Conservation (phyloP, 1,140 invertebrate species). For the Panulirus ornatus region DNA sequence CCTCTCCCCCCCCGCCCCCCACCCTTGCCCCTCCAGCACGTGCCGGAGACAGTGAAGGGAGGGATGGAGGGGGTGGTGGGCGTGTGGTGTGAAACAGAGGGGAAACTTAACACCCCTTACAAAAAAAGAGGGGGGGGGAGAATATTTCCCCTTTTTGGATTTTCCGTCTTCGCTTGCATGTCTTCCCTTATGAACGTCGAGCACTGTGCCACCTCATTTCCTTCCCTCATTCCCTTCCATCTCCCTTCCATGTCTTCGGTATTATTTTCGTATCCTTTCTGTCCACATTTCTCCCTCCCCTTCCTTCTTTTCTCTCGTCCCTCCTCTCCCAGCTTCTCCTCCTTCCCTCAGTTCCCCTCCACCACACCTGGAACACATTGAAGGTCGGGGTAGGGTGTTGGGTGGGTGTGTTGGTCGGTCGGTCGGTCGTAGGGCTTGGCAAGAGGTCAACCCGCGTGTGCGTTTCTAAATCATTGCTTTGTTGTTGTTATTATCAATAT, state of each 20-base stretch:
- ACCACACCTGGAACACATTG: background rate
- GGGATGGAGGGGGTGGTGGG: background rate
- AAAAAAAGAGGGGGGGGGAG: conserved; percentile 15
- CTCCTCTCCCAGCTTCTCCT: too few relatives aligned
- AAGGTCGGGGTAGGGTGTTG: too few relatives aligned
- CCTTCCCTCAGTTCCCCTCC: background rate
- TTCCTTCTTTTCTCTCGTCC: background rate
- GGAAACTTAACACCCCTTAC: too few relatives aligned
- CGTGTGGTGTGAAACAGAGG: too few relatives aligned
- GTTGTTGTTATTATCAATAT: too few relatives aligned
- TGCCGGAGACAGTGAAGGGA: background rate
- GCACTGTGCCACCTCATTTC: background rate
- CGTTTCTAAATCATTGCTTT: too few relatives aligned
- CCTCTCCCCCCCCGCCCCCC: background rate
- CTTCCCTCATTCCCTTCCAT: conserved; percentile 19
- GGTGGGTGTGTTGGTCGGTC: too few relatives aligned
- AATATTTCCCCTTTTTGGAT: conserved; percentile 3
- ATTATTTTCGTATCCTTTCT: too few relatives aligned
- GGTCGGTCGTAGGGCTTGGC: too few relatives aligned
- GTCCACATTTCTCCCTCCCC: background rate
- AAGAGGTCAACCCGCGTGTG: too few relatives aligned
- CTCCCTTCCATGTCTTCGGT: too few relatives aligned
- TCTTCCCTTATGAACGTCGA: background rate
- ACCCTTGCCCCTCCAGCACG: background rate
- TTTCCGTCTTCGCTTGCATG: background rate